Conservation (phyloP, 2,797 vertebrate species). For the Girardinus metallicus region DNA sequence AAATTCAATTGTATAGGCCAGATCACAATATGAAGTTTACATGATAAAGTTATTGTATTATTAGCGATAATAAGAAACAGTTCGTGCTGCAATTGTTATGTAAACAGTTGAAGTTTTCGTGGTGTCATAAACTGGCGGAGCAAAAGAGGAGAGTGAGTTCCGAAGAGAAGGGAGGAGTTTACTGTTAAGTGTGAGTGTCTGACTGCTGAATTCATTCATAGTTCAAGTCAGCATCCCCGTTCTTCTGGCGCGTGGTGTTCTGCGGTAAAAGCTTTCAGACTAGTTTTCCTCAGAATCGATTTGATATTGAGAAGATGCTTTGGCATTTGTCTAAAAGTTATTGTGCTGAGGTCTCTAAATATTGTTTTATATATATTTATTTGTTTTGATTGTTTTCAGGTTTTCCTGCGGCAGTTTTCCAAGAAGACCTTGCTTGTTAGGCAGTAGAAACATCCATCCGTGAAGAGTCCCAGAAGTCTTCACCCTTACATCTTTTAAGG, state of each 20-base stretch:
- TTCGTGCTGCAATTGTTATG: not conserved
- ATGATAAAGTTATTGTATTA: not conserved
- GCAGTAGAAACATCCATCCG: not conserved
- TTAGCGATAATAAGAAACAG: not conserved
- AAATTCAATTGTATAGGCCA: not conserved
- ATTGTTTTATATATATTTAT: not conserved
- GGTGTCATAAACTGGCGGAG: conserved; percentile 26
- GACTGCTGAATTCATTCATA: conserved; percentile 17
- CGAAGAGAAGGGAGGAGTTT: conserved; percentile 54
- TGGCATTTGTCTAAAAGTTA: not conserved
- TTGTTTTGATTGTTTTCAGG: conserved; percentile 50
- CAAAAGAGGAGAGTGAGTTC: conserved; percentile 24
- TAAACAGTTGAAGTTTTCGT: not conserved
- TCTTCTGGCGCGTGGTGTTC: conserved; percentile 10
- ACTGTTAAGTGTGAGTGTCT: conserved; percentile 2
- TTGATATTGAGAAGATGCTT: not conserved
- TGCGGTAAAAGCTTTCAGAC: not conserved
- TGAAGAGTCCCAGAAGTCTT: not conserved
- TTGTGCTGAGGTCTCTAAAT: not conserved
- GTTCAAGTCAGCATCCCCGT: conserved; percentile 1
- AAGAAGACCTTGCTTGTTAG: not conserved
- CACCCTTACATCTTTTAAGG: conserved; percentile 10
- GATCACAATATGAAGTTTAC: not conserved
- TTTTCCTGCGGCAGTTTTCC: conserved; percentile 30
- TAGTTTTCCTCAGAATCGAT: not conserved